These are phyloP conservation scores for Apoda limacodes DNA, from an alignment of 2,888 invertebrate species.

Conservation along the genomic window DNA sequence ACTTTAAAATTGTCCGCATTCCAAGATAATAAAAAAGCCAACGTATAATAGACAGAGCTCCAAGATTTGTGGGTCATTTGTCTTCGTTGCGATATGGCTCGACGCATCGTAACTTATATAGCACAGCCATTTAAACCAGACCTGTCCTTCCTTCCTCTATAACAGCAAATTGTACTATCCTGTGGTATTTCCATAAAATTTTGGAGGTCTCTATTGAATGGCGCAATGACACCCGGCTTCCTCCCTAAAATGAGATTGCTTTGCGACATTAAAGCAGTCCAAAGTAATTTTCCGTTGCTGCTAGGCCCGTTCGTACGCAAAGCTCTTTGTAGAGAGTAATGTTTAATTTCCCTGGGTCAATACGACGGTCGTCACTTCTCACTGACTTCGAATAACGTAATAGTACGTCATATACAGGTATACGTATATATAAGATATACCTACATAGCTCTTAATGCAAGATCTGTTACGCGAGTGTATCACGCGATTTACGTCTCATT, in stretches of 20 bases:
- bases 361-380: too few species aligned
- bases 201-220: slow-evolving; percentile 33
- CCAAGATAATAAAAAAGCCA: slow-evolving; percentile 44
- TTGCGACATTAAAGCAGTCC: slow-evolving; percentile 62
- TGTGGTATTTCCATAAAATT: slow-evolving; percentile 7
- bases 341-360: slow-evolving; percentile 44
- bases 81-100: slow-evolving; percentile 53
- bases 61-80: slow-evolving; percentile 52
- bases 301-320: slow-evolving; percentile 45
- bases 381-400: too few species aligned
- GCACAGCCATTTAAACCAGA: slow-evolving; percentile 32
- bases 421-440: too few species aligned
- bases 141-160: slow-evolving; percentile 22
- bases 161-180: background rate
- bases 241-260: slow-evolving; percentile 61
- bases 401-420: too few species aligned
- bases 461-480: too few species aligned
- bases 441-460: too few species aligned
- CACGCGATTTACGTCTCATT: too few species aligned
- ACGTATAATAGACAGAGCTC: slow-evolving; percentile 38
- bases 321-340: slow-evolving; percentile 27
- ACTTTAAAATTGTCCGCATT: slow-evolving; percentile 21
- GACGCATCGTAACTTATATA: slow-evolving; percentile 49
- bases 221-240: slow-evolving; percentile 41
- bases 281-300: slow-evolving; percentile 63